Conservation (phyloP, 2,797 vertebrate genomes). For the Oreochromis mossambicus region DNA sequence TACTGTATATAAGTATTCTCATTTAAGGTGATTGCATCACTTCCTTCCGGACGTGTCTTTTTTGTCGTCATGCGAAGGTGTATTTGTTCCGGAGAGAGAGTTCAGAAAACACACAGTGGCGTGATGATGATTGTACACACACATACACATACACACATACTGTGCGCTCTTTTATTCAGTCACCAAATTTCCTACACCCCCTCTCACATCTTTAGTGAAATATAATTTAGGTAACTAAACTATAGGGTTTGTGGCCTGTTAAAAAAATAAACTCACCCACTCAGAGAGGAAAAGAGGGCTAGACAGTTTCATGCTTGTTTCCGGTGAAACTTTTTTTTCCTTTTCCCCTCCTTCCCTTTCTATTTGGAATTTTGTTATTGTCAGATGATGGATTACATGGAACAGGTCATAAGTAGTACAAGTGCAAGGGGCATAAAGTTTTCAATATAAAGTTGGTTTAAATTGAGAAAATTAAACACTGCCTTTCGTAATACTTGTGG, state of each 20-base stretch:
- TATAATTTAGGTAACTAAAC: constrained; percentile 70
- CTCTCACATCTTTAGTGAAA: constrained; percentile 54
- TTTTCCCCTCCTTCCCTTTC: background rate
- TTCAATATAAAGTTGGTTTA: background rate
- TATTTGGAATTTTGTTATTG: background rate
- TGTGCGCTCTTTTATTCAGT: constrained; percentile 41
- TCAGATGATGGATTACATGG: background rate
- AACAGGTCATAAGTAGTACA: background rate
- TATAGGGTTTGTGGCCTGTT: constrained; percentile 74
- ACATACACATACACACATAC: constrained; percentile 9
- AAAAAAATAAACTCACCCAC: constrained; percentile 72
- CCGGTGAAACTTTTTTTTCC: constrained; percentile 25
- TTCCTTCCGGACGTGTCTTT: constrained; percentile 68
- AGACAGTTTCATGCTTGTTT: constrained; percentile 55
- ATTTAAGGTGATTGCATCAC: constrained; percentile 69
- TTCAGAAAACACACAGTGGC: constrained; percentile 41
- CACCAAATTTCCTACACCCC: constrained; percentile 53
- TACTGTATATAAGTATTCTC: constrained; percentile 61
- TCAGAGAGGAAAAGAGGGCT: constrained; percentile 60
- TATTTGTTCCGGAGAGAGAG: constrained; percentile 41
- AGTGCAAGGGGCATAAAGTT: background rate
- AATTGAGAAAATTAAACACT: background rate
- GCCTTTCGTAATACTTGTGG: background rate
- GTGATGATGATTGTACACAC: constrained; percentile 28
- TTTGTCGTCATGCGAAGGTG: constrained; percentile 44